Evolutionary conservation across 2,113 vertebrate species (phyloP), one percentile per base, ranked within the genome.

Genomic region (Channa argus): DNA sequence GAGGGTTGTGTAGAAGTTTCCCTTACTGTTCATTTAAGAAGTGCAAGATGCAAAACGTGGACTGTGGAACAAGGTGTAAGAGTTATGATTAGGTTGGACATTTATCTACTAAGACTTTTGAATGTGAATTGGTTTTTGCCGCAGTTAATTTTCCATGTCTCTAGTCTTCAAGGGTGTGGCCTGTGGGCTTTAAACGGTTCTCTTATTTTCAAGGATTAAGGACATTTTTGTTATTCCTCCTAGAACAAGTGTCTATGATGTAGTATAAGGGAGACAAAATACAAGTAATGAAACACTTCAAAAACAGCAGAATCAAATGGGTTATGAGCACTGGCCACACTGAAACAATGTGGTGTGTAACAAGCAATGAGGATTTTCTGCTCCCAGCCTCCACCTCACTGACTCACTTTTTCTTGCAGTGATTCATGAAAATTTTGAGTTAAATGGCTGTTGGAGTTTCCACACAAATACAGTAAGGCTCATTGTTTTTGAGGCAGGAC

Each of bases 361-460:
- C 7, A 33, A 63, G 5, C 2, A 47, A 24, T 24, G 36, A 46
- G 43, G 34, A 24, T 36, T 72, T 37, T 54, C 41, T 70, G 59
- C 52, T 44, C 46, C 15, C 14, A 24, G 66, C 46, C 52, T 53
- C 63, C 39, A 46, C 55, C 14, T 58, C 13, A 14, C 8, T 70
- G 67, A 78, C 75, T 78, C 75, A 78, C 41, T 69, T 50, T 13
- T 69, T 62, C 65, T 56, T 54, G 12, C 13, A 65, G 62, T 60
- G 38, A 53, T 34, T 53, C 54, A 71, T 41, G 47, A 53, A 46
- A 67, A 33, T 36, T 12, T 41, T 33, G 5, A 34, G n/a, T 53
- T 54, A 14, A 36, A 37, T 24, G 14, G 24, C 15, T 14, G 44
- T 44, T 37, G 41, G 6, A 12, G 24, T 47, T 49, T 49, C 36